Percentiles rank a stretch among this genome's conserved stretches.
Conservation (phyloP, 2,797 vertebrate genomes). For the Acanthurus tractus region DNA sequence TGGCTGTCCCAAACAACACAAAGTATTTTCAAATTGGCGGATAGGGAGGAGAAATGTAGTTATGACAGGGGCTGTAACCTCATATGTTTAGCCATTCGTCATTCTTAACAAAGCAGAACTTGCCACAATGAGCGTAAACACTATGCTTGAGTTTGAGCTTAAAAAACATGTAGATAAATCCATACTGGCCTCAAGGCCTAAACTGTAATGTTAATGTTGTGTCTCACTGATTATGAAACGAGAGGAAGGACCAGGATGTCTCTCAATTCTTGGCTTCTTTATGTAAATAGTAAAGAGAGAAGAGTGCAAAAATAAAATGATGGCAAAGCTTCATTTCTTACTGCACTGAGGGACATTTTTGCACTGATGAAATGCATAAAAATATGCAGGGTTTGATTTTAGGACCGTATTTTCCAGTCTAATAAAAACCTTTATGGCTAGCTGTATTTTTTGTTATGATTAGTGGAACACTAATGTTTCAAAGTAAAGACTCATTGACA, state of each 20-base stretch:
- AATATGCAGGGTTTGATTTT: background rate
- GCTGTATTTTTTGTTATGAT: background rate
- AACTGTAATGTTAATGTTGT: constrained; percentile 41
- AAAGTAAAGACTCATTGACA: background rate
- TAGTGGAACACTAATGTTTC: background rate
- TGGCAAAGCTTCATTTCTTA: constrained; percentile 4
- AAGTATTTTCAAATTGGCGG: constrained; percentile 51
- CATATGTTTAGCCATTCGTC: constrained; percentile 65
- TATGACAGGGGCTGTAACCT: constrained; percentile 67
- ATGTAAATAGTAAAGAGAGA: constrained; percentile 33
- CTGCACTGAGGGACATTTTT: background rate
- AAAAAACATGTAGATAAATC: constrained; percentile 61
- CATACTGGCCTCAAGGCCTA: constrained; percentile 22
- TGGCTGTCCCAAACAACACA: constrained; percentile 66
- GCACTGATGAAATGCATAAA: constrained; percentile 3
- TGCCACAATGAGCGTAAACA: constrained; percentile 64
- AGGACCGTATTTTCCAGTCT: background rate
- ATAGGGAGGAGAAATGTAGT: constrained; percentile 34
- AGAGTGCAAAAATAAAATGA: constrained; percentile 18
- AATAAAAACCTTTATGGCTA: background rate
- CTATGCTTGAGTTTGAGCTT: constrained; percentile 52
- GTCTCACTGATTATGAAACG: constrained; percentile 37
- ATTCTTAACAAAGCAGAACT: constrained; percentile 74
- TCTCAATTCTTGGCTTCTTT: constrained; percentile 38
- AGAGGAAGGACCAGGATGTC: constrained; percentile 22